Percentiles rank a stretch among this genome's conserved stretches.
phyloP scores from a whole-genome alignment of 2,888 invertebrate species.

The Exocentrus adspersus region DNA sequence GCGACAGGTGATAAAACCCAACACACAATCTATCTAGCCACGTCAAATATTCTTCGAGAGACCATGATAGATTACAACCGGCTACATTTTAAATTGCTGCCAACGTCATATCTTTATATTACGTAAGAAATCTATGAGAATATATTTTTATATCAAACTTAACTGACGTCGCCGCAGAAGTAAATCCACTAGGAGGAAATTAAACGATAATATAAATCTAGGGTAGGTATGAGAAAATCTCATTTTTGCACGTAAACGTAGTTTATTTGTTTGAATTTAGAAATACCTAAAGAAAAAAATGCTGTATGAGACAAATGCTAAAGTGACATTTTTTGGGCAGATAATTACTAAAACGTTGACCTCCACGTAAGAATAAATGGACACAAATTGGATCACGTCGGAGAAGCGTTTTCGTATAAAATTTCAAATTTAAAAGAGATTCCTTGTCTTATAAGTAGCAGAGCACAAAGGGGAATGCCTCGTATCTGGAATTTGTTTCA shows the following conservation, averaged over 20 bases:
- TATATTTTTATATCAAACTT: slow-evolving; percentile 31
- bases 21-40: background rate
- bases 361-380: background rate
- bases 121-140: slow-evolving; percentile 31
- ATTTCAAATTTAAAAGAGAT: slow-evolving; percentile 13
- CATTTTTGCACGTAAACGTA: background rate
- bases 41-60: background rate
- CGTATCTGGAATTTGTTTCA: slow-evolving; percentile 27
- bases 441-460: background rate
- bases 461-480: slow-evolving; percentile 6
- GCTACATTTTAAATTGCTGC: slow-evolving; percentile 23
- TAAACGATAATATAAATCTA: slow-evolving; percentile 34
- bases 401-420: background rate
- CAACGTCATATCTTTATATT: slow-evolving; percentile 32
- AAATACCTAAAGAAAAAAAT: too few relatives aligned
- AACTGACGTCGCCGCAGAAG: slow-evolving; percentile 23
- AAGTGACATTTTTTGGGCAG: too few relatives aligned
- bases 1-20: background rate
- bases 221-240: slow-evolving; percentile 20
- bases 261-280: too few relatives aligned
- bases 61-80: slow-evolving; percentile 6
- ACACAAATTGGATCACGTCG: background rate
- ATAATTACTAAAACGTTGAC: too few relatives aligned
- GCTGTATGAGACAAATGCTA: too few relatives aligned
- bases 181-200: slow-evolving; percentile 36